Percentiles rank a stretch among this genome's conserved stretches.
phyloP scores from a whole-genome alignment of 2,797 vertebrate genomes.

The Cryptoblepharus egeriae region DNA sequence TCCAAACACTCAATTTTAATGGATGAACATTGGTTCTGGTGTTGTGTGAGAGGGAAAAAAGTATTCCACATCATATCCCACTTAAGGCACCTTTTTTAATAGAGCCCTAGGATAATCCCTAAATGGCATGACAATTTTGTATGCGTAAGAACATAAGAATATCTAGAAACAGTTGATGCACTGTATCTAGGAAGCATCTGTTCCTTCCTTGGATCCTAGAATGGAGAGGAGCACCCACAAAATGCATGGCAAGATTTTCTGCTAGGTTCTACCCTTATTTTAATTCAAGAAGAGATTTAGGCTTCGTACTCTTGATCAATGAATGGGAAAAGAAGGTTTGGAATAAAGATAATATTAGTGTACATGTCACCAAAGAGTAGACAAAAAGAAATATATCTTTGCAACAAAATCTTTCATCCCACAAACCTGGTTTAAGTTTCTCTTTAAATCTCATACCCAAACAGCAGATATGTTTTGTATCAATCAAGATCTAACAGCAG shows the following conservation, averaged over 20 bases:
- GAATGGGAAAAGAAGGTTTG: neutral
- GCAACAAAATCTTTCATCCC: neutral
- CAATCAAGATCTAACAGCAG: slow-evolving; percentile 26
- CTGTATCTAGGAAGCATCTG: neutral
- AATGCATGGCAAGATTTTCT: neutral
- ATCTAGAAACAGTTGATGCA: neutral
- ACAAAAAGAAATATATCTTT: neutral
- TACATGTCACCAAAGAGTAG: neutral
- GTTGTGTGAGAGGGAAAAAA: too few species aligned
- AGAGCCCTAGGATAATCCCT: too few species aligned
- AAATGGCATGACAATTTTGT: too few species aligned
- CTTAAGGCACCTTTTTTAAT: too few species aligned
- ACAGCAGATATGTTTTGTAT: slow-evolving; percentile 30
- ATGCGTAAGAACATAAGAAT: neutral
- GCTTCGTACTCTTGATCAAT: neutral
- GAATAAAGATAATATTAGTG: slow-evolving; percentile 1
- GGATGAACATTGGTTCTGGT: too few species aligned
- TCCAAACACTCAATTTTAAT: too few species aligned
- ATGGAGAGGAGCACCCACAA: neutral
- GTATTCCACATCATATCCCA: too few species aligned
- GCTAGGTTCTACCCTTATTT: too few species aligned
- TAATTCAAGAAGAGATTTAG: neutral
- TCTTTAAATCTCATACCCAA: slow-evolving; percentile 27
- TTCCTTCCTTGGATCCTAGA: neutral
- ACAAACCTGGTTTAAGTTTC: slow-evolving; percentile 32